Conservation (phyloP, 2,888 invertebrate species). For the Beris morrisii region DNA sequence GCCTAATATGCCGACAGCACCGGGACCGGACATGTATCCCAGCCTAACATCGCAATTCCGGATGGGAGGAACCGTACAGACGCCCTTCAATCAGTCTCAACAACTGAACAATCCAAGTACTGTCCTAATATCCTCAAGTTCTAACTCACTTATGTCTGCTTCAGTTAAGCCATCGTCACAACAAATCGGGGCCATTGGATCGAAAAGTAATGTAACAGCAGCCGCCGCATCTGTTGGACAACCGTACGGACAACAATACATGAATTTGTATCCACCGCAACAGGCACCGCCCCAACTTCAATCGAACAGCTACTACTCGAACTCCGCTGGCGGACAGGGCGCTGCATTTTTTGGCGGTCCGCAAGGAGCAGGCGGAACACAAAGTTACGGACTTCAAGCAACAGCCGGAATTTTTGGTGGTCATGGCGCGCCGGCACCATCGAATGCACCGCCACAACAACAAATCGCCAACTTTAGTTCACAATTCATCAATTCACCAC, state of each 20-base stretch:
- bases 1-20: conserved; percentile 63
- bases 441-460: conserved; percentile 49
- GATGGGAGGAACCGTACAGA: conserved; percentile 61
- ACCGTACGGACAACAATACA: conserved; percentile 51
- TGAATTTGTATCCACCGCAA: conserved; percentile 56
- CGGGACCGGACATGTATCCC: conserved; percentile 72
- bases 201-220: conserved; percentile 50
- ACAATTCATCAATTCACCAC: conserved; percentile 64
- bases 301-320: conserved; percentile 56
- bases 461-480: conserved; percentile 58
- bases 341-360: conserved; percentile 54
- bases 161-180: conserved; percentile 81
- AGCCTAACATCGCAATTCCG: conserved; percentile 65
- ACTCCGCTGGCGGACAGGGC: conserved; percentile 54
- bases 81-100: conserved; percentile 77
- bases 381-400: conserved; percentile 53
- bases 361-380: conserved; percentile 49
- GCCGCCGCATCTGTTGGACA: conserved; percentile 43
- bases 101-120: conserved; percentile 81
- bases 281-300: conserved; percentile 52
- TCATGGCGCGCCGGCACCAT: conserved; percentile 49
- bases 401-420: conserved; percentile 54
- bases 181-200: conserved; percentile 81
- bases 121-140: conserved; percentile 83
- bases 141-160: conserved; percentile 86